These are phyloP conservation scores for Pomacea maculata DNA, from an alignment of 1,140 invertebrate species.

Conservation along the genomic window DNA sequence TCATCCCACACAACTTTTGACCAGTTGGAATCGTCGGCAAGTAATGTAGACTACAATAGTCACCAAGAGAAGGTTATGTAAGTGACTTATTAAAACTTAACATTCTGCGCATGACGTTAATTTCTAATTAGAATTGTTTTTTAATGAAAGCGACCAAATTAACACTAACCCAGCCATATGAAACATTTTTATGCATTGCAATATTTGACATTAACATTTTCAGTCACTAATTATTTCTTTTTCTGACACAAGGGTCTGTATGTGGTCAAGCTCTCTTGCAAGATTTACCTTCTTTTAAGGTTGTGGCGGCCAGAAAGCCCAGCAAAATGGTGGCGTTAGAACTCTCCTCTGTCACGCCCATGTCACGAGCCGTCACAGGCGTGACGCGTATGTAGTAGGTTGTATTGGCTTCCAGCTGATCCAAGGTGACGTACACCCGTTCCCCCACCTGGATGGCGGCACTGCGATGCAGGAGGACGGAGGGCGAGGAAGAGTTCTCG, in stretches of 20 bases:
- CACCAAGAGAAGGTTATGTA: background rate
- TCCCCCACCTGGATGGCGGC: constrained; percentile 13
- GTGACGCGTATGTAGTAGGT: constrained; percentile 34
- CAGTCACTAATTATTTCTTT: no score
- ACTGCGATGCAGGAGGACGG: constrained; percentile 15
- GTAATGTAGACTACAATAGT: background rate
- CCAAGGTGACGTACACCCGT: constrained; percentile 33
- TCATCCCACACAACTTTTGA: no score
- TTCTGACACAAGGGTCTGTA: no score
- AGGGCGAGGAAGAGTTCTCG: constrained; percentile 20
- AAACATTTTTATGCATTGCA: no score
- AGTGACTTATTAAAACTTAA: background rate
- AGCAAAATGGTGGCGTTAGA: background rate
- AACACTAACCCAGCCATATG: no score
- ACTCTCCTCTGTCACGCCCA: background rate
- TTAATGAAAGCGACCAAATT: no score
- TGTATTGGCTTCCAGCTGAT: constrained; percentile 31
- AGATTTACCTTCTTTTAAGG: constrained; percentile 21
- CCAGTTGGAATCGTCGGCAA: background rate
- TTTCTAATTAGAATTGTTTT: background rate
- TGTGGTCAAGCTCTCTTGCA: no score
- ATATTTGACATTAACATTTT: no score
- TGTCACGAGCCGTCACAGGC: constrained; percentile 19
- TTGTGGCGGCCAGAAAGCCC: constrained; percentile 25
- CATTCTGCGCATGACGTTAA: background rate